Evolutionary conservation across 2,113 vertebrate species (phyloP), one percentile per base, ranked within the genome.

Genomic region (Anguilla rostrata): DNA sequence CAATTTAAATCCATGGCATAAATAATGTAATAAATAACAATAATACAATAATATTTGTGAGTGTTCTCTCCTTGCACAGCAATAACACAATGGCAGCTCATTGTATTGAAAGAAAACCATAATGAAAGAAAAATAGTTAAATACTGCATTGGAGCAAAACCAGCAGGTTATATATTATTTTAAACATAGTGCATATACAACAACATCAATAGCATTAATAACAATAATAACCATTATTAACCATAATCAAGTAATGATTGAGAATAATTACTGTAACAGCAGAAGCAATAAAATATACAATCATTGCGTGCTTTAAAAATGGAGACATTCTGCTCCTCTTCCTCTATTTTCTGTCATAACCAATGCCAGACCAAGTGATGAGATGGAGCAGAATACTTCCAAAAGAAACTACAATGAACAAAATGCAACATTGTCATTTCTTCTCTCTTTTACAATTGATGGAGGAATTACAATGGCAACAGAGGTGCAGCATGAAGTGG

Each of bases 251-350:
- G 91, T 88, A 91, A 94, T 94, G 91, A 90, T 84, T 26, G n/a
- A 75, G 71, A 75, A 88, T 91, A 92, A 91, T 93, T 93, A 75
- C n/a, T 29, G n/a, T 75, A 75, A 75, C 88, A 93, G 94, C 94
- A 93, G 92, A 95, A 95, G 95, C 94, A 93, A 94, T 94, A 95
- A 94, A 94, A 95, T 95, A 93, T 96, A 96, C 95, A 96, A 95
- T 96, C 94, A 92, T 94, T 92, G 93, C 94, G 95, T 95, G 94
- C 95, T 94, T 88, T 94, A 94, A 95, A 94, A 93, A 91, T 94
- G 92, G 94, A 94, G 93, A 95, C 95, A 94, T 94, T 95, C 94
- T 91, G 91, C 90, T 92, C 92, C 89, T 92, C 92, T 89, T 90
- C 88, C 90, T 90, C 90, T 92, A 11, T 75, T 91, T 90, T 90